Evolutionary conservation across 2,113 vertebrate species (phyloP).

Genomic region (Tricholaema leucomelas): DNA sequence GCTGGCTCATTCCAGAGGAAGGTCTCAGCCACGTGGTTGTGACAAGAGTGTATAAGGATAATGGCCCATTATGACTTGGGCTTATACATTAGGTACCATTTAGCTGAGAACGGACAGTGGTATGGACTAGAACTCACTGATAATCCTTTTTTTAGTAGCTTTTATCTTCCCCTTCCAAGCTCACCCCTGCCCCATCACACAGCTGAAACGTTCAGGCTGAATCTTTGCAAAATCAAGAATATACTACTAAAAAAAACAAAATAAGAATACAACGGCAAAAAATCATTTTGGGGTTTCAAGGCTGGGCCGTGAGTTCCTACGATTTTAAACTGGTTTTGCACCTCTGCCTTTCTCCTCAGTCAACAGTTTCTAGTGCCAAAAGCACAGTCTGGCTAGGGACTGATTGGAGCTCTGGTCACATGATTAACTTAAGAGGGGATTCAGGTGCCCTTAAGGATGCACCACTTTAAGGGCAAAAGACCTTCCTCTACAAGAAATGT

Average conservation of each 20-base stretch:
- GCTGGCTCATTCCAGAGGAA: constrained; percentile 18
- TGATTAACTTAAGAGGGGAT: constrained; percentile 38
- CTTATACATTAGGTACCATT: not conserved
- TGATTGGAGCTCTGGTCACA: not conserved
- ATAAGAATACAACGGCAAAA: not conserved
- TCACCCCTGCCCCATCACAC: not conserved
- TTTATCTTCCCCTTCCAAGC: not conserved
- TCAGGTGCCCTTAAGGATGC: constrained; percentile 36
- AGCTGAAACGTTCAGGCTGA: not conserved
- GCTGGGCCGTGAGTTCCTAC: not conserved
- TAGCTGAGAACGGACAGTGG: not conserved
- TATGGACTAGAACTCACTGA: not conserved
- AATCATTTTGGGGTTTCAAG: not conserved
- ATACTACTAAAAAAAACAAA: not conserved
- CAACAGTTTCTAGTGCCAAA: constrained; percentile 17
- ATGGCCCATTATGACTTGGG: not conserved
- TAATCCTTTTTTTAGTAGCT: not conserved
- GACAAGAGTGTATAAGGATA: constrained; percentile 16
- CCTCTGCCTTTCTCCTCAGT: not conserved
- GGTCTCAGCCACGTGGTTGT: not conserved
- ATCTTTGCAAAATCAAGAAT: not conserved
- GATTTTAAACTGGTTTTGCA: constrained; percentile 20
- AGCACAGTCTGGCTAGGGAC: not conserved
- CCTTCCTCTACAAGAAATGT: not conserved
- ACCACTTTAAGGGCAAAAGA: constrained; percentile 18